phyloP scores from a whole-genome alignment of 2,888 invertebrate genomes.

The Rhynchonema sp. region DNA sequence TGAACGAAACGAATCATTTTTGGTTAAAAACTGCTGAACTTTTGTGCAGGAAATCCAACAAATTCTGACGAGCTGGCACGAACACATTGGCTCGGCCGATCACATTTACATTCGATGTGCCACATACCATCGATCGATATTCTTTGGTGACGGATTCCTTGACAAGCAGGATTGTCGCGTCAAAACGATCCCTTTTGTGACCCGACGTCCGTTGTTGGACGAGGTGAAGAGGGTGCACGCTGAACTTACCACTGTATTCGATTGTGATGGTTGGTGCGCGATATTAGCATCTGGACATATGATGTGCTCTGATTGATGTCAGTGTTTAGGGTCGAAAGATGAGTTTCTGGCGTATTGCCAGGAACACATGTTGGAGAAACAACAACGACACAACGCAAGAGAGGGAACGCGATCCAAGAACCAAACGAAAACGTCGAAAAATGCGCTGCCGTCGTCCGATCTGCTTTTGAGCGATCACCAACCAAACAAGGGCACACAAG shows the following conservation, averaged over 20 bases:
- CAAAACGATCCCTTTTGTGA: constrained; percentile 56
- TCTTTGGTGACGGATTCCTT: constrained; percentile 41
- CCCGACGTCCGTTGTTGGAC: constrained; percentile 55
- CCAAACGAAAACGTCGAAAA: not conserved
- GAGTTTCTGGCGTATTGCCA: not conserved
- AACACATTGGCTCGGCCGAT: constrained; percentile 46
- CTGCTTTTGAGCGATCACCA: too few relatives aligned
- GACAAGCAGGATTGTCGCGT: constrained; percentile 39
- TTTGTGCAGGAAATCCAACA: constrained; percentile 50
- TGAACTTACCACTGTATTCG: constrained; percentile 37
- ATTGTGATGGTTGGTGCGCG: too few relatives aligned
- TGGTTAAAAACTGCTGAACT: not conserved
- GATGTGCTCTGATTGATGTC: not conserved
- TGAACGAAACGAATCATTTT: not conserved
- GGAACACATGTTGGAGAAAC: not conserved
- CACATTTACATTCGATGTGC: constrained; percentile 56
- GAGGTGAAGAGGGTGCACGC: constrained; percentile 56
- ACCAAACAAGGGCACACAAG: not conserved
- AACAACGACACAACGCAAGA: too few relatives aligned
- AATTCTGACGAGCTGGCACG: constrained; percentile 47
- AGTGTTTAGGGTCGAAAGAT: too few relatives aligned
- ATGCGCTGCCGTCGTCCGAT: not conserved
- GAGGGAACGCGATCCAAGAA: not conserved
- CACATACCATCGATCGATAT: constrained; percentile 46
- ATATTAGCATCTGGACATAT: not conserved